A percentile compares a stretch with the other conserved stretches of the same genome.
phyloP scores from a whole-genome alignment of 2,113 vertebrate genomes.

The Oenanthe oenanthe region DNA sequence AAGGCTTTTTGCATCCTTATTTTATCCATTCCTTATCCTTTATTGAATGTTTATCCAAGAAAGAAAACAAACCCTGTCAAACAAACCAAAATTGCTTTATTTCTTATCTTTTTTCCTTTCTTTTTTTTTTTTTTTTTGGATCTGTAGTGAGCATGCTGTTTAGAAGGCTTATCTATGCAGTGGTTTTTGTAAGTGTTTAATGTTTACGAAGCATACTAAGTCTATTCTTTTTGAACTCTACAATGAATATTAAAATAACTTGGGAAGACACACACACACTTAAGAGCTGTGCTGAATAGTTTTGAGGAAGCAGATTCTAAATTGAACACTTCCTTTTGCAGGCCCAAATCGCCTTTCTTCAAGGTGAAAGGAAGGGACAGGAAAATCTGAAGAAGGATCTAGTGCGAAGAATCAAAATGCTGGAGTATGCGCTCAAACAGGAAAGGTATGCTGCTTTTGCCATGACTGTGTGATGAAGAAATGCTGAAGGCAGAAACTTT shows the following conservation, averaged over 20 bases:
- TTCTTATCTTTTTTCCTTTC: neutral
- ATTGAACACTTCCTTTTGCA: constrained; percentile 61
- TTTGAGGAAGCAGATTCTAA: constrained; percentile 19
- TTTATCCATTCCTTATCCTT: constrained; percentile 9
- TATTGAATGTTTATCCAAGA: neutral
- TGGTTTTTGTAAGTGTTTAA: neutral
- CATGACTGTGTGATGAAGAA: neutral
- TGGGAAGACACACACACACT: neutral
- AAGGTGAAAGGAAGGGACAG: constrained; percentile 87
- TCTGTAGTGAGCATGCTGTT: neutral
- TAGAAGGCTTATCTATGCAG: neutral
- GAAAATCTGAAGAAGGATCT: constrained; percentile 89
- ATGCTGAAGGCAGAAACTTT: neutral
- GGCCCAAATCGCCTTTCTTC: constrained; percentile 87
- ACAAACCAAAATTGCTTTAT: neutral
- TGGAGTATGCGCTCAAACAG: constrained; percentile 87
- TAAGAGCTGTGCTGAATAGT: neutral
- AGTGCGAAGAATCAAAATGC: constrained; percentile 88
- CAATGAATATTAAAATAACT: neutral
- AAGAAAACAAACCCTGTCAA: neutral
- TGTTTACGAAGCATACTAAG: neutral
- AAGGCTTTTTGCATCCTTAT: neutral
- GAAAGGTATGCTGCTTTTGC: constrained; percentile 76
- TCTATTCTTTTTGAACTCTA: neutral
- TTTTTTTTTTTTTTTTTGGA: neutral